A percentile compares a stretch with the other conserved stretches of the same genome.
Conservation (phyloP, 2,113 vertebrate species). For the Poeciliopsis occidentalis region DNA sequence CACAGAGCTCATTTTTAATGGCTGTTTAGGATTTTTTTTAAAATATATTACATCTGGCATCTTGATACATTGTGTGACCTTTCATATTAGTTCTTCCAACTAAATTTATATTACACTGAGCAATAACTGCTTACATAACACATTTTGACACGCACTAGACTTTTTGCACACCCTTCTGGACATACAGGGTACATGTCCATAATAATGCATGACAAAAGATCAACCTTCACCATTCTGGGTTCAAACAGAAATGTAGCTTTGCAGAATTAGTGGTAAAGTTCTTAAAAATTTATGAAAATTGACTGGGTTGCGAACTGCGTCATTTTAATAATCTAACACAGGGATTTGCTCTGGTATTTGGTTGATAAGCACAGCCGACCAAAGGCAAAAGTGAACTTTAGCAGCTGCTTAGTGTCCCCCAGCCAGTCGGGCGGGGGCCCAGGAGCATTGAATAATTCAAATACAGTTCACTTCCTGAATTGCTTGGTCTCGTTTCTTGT, state of each 20-base stretch:
- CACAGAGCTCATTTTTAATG: background rate
- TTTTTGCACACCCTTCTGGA: slow-evolving; percentile 56
- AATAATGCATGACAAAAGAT: background rate
- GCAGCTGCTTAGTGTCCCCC: too few species aligned
- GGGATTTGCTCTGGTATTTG: too few species aligned
- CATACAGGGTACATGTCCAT: slow-evolving; percentile 1
- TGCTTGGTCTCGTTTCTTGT: too few species aligned
- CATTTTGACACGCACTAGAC: background rate
- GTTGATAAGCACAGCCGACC: too few species aligned
- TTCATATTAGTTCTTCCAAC: background rate
- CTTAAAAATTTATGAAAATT: background rate
- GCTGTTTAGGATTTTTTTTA: background rate
- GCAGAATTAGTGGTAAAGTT: background rate
- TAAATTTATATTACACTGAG: background rate
- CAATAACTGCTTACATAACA: background rate
- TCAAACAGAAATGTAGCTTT: background rate
- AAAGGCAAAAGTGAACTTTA: too few species aligned
- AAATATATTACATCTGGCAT: background rate
- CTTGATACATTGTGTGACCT: background rate
- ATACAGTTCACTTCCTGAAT: too few species aligned
- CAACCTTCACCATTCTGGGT: too few species aligned
- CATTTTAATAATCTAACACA: background rate
- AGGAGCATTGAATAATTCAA: too few species aligned
- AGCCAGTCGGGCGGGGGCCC: too few species aligned
- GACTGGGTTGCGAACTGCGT: background rate